Evolutionary conservation across 2,888 invertebrate species (phyloP), one percentile per base, ranked within the genome.

Genomic region (Drosophila antonietae): DNA sequence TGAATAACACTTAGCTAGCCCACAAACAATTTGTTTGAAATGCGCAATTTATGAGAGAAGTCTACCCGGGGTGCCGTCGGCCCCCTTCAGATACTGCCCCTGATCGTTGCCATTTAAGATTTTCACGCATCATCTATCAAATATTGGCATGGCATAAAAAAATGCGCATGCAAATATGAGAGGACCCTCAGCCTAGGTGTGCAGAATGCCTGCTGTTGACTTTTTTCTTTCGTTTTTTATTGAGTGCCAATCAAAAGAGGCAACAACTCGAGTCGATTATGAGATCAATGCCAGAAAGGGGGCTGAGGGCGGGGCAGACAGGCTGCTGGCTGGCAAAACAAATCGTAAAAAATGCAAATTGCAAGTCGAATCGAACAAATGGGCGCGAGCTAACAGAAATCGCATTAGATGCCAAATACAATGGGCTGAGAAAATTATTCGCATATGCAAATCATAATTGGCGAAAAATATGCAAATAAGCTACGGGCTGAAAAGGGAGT

Each of bases 301-400:
- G 52, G 23, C 10, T 9, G 31, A 2, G 44, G 52, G 39, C 52
- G 43, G 43, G 43, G 53, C 14, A n/a, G 28, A 6, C 28, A 4
- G 28, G 28, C 28, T 28, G 28, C 28, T 28, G 49, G 59, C 63
- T 66, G 57, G 82, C 69, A 75, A 89, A 86, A 88, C 86, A 88
- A 88, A 86, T 86, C 87, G 75, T 86, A 83, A 86, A 86, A 71
- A 79, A 86, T 66, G 88, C 83, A 86, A 88, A 89, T 89, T 88
- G 88, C 89, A 73, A 71, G 46, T 37, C 79, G 75, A 81, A 71
- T 77, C 60, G 65, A 68, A 67, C 81, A 83, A 81, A 77, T 84
- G 89, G 80, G 73, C 83, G 85, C 64, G 85, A 84, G 82, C 68
- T 85, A 89, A 78, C 66, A 62, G 66, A 88, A 86, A 81, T 74